Evolutionary conservation across 2,888 invertebrate species (phyloP).

Genomic region (Pantelozetes paolii): DNA sequence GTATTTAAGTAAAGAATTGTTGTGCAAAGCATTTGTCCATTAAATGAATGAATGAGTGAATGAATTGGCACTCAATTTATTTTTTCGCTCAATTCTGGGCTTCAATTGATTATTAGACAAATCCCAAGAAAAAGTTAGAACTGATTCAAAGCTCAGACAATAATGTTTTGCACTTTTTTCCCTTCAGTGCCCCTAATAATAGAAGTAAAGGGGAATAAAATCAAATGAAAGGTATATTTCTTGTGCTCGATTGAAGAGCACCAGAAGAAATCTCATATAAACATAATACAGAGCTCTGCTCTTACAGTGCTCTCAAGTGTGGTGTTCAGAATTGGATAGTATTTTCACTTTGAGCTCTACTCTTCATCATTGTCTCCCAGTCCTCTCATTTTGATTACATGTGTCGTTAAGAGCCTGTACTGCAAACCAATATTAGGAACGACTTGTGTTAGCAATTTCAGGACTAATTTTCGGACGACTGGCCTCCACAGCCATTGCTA

Average conservation of each 20-base stretch:
- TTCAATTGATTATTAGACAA: not conserved
- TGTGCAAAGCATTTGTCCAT: not conserved
- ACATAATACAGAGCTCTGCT: not conserved
- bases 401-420: not conserved
- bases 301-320: not conserved
- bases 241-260: not conserved
- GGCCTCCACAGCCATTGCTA: not conserved
- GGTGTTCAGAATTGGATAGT: not conserved
- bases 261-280: not conserved
- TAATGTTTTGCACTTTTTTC: not conserved
- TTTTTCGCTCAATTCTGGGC: not conserved
- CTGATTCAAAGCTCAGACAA: not conserved
- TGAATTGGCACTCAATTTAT: not conserved
- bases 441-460: not conserved
- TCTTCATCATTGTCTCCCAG: not conserved
- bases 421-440: not conserved
- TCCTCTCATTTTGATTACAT: not conserved
- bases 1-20: not conserved
- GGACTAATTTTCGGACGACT: not conserved
- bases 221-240: not conserved
- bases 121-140: not conserved
- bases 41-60: no score
- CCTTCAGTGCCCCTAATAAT: not conserved
- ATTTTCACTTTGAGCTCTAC: not conserved
- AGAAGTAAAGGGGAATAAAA: not conserved